Percentiles rank a stretch among this genome's conserved stretches.
Evolutionary conservation across 2,888 invertebrate genomes (phyloP).

Genomic region (Noctua pronuba): DNA sequence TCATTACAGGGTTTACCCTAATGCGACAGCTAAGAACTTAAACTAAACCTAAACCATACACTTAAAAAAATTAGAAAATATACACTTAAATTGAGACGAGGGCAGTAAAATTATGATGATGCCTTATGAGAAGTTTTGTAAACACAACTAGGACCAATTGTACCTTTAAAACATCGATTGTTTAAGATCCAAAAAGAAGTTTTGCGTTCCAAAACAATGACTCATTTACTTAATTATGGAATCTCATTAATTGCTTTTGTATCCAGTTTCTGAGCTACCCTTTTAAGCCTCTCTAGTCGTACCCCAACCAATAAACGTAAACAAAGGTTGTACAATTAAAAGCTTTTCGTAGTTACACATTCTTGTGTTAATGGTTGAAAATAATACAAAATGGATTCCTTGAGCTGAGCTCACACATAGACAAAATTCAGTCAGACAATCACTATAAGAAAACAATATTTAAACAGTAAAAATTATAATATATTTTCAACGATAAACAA

Average conservation of each 20-base stretch:
- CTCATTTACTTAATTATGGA: background rate
- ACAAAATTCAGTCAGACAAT: background rate
- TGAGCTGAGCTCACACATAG: background rate
- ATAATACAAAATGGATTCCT: constrained; percentile 31
- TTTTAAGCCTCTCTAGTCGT: constrained; percentile 8
- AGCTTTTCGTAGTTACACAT: constrained; percentile 50
- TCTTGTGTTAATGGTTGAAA: constrained; percentile 24
- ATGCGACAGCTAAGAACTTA: too few species aligned
- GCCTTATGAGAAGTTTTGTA: background rate
- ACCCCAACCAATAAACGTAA: constrained; percentile 23
- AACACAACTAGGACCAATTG: background rate
- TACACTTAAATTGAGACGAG: background rate
- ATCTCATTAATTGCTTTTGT: background rate
- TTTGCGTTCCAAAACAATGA: background rate
- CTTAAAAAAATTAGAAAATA: too few species aligned
- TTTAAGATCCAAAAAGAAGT: background rate
- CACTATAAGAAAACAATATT: background rate
- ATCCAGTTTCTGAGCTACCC: constrained; percentile 1
- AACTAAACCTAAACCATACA: too few species aligned
- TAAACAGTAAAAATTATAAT: background rate
- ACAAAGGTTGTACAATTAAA: constrained; percentile 54
- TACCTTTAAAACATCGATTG: background rate
- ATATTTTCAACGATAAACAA: background rate
- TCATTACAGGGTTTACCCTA: too few species aligned
- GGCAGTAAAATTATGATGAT: background rate